Conservation (phyloP, 2,888 invertebrate species). For the Anaspis maculata region DNA sequence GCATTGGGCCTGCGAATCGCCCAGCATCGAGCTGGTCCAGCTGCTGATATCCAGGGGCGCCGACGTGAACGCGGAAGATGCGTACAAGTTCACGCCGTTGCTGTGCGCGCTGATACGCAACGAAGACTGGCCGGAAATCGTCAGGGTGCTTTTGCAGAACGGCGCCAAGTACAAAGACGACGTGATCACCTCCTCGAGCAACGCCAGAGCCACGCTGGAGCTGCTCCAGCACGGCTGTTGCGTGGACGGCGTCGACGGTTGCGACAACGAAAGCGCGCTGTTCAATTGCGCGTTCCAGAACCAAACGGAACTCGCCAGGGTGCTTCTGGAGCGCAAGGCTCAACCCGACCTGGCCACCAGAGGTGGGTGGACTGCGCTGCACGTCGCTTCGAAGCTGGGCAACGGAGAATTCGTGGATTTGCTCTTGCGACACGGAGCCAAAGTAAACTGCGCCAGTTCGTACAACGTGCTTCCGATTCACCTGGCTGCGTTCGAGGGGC, state of each 20-base stretch:
- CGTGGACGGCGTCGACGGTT: too few relatives aligned
- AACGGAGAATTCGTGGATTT: not conserved
- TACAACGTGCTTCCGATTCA: constrained; percentile 5
- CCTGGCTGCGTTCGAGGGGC: constrained; percentile 2
- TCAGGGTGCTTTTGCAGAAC: too few relatives aligned
- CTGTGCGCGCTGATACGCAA: too few relatives aligned
- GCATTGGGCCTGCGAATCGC: constrained; percentile 1
- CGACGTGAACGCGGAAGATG: too few relatives aligned
- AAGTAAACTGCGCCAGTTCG: constrained; percentile 2
- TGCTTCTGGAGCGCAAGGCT: not conserved
- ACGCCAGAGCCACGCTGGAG: too few relatives aligned
- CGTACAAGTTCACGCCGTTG: too few relatives aligned
- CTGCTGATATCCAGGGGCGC: not conserved
- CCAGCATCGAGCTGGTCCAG: not conserved
- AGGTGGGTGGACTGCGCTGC: constrained; percentile 4
- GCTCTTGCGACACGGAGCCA: not conserved
- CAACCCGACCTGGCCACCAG: constrained; percentile 1
- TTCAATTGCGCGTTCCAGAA: not conserved
- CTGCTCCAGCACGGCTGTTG: too few relatives aligned
- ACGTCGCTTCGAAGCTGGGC: not conserved
- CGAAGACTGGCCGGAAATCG: too few relatives aligned
- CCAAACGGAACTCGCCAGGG: not conserved
- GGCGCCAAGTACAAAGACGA: too few relatives aligned
- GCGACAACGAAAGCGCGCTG: too few relatives aligned
- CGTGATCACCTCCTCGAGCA: too few relatives aligned